Evolutionary conservation across 1,140 invertebrate genomes (phyloP).

Genomic region (Archivesica marissinica): DNA sequence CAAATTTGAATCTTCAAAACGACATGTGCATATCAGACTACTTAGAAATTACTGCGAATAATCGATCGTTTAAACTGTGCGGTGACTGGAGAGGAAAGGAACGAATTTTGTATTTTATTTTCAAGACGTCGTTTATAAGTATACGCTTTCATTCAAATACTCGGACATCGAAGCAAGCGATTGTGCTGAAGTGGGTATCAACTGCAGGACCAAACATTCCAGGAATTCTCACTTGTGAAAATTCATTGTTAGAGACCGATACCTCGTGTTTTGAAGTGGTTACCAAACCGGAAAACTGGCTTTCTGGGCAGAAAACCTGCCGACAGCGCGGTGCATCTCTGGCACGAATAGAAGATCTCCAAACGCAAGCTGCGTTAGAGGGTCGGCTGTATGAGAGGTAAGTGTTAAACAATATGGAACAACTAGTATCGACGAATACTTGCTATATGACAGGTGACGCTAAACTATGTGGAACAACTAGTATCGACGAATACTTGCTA

Average conservation of each 20-base stretch:
- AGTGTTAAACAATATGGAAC: no score
- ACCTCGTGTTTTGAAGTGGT: conserved; percentile 43
- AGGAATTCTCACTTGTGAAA: not conserved
- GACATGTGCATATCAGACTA: conserved; percentile 47
- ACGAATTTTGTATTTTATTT: conserved; percentile 34
- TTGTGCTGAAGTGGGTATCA: conserved; percentile 24
- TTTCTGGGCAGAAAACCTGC: conserved; percentile 8
- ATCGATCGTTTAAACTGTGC: conserved; percentile 1
- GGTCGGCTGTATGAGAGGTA: conserved; percentile 6
- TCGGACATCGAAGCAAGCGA: not conserved
- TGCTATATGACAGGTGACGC: no score
- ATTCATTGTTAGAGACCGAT: conserved; percentile 30
- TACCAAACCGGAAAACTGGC: not conserved
- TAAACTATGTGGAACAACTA: no score
- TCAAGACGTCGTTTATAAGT: conserved; percentile 9
- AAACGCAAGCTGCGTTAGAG: conserved; percentile 22
- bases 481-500: no score
- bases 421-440: no score
- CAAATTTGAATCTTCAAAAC: conserved; percentile 30
- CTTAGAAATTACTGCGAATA: conserved; percentile 11
- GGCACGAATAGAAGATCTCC: conserved; percentile 24
- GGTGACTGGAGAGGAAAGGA: conserved; percentile 44
- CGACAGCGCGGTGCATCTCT: conserved; percentile 19
- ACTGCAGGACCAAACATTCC: not conserved
- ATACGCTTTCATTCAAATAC: conserved; percentile 27